A percentile compares a stretch with the other conserved stretches of the same genome.
These are phyloP conservation scores for Sturnus vulgaris DNA, from an alignment of 2,113 vertebrate species.

Conservation along the genomic window DNA sequence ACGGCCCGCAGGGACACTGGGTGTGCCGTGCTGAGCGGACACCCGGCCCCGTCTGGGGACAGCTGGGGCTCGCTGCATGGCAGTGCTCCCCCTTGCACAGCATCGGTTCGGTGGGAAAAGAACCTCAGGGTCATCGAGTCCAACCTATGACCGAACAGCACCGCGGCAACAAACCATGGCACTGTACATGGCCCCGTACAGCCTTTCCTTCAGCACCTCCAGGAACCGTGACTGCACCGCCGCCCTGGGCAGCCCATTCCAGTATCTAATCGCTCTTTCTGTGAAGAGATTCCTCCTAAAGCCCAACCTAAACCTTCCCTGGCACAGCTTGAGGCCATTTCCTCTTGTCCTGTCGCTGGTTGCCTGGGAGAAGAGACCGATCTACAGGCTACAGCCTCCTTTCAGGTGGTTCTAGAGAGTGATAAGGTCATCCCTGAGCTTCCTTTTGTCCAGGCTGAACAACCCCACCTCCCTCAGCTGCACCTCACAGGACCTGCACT, in stretches of 20 bases:
- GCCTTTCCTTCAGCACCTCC: neutral
- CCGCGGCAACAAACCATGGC: rapidly evolving
- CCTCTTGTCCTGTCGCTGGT: rapidly evolving
- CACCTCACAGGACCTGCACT: rapidly evolving
- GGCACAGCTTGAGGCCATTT: neutral
- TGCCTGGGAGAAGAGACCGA: neutral
- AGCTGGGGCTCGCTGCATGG: rapidly evolving
- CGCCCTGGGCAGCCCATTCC: neutral
- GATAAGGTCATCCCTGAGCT: neutral
- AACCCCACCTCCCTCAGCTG: neutral
- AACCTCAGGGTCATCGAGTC: neutral
- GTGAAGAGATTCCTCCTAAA: neutral
- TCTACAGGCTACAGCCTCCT: neutral
- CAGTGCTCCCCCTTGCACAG: rapidly evolving
- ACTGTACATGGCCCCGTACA: rapidly evolving
- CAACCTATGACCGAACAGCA: rapidly evolving
- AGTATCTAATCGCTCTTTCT: rapidly evolving
- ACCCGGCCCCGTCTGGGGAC: rapidly evolving
- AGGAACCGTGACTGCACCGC: rapidly evolving
- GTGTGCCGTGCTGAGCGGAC: rapidly evolving
- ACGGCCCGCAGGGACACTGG: rapidly evolving
- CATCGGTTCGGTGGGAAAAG: too few relatives aligned
- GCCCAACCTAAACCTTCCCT: neutral
- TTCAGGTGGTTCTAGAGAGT: rapidly evolving
- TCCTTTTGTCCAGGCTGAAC: rapidly evolving